Base-by-base conservation (phyloP, 2,888 invertebrate species). In the Drosophila algonquin region DNA sequence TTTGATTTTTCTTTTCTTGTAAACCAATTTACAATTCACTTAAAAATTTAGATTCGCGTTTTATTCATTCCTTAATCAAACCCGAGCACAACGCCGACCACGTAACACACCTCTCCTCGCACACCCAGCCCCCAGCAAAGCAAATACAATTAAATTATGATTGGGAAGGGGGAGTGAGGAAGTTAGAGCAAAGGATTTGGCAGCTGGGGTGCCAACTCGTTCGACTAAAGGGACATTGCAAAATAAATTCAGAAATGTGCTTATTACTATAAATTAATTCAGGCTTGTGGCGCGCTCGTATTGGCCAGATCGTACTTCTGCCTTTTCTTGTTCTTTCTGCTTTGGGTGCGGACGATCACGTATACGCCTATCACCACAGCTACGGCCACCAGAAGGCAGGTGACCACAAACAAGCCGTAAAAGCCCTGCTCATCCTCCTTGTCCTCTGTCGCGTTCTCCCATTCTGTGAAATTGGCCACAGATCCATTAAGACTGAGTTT, bases 341-440 rank as follows among this genome's bases (percentile, higher is more conserved):
- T 85, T 32, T 81, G 88, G 12, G 71, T 72, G 14, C 88, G 90
- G 0, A 90, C 81, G n/a, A 86, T 45, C 3, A 75, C 75, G 47
- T 85, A 87, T 3, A 91, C 57, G 5, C 77, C 75, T 3, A 73
- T 46, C 5, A 91, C 47, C 1, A 91, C 21, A 5, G 77, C 71
- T 12, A 82, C 40, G 5, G 77, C 83, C 18, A 91, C 56, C 1
- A 88, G 55, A 10, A 91, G 61, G 57, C 81, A 81, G 2, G 75
- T 81, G 4, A 77, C 63, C 12, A 91, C 87, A 62, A 90, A 89
- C 86, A 87, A 90, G 0, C 90, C 86, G 79, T 90, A 91, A 57
- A 87, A 89, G 18, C 35, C 30, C 1, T 69, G 48, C 21, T 59
- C 79, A 24, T 44, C 70, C 5, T 73, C 75, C 62, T 74, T 65